These are phyloP conservation scores for Alfaro cultratus DNA, from an alignment of 2,797 vertebrate genomes.

Conservation along the genomic window DNA sequence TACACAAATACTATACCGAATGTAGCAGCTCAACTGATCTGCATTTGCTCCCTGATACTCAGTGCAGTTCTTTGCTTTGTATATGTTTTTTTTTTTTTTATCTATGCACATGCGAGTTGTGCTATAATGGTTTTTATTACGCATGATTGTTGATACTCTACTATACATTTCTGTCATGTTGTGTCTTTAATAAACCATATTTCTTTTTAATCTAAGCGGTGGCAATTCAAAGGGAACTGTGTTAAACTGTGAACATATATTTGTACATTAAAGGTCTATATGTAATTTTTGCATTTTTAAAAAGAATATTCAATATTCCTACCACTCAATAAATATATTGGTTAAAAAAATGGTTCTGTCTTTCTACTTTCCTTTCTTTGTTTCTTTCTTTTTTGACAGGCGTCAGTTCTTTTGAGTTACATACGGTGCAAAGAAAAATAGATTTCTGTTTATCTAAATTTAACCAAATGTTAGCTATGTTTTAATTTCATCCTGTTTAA, in stretches of 20 bases:
- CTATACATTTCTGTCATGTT: constrained; percentile 88
- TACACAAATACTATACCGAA: constrained; percentile 46
- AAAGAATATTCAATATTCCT: constrained; percentile 82
- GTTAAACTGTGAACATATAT: constrained; percentile 95
- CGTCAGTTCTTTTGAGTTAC: neutral
- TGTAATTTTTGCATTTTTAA: constrained; percentile 80
- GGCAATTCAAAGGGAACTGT: constrained; percentile 91
- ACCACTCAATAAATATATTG: constrained; percentile 91
- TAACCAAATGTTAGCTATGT: neutral
- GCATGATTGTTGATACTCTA: constrained; percentile 83
- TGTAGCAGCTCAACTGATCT: constrained; percentile 68
- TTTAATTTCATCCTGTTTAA: neutral
- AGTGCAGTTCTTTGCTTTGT: constrained; percentile 51
- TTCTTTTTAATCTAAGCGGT: constrained; percentile 80
- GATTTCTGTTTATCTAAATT: neutral
- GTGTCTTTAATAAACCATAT: constrained; percentile 86
- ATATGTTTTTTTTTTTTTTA: constrained; percentile 73
- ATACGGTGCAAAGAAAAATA: neutral
- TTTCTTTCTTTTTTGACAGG: neutral
- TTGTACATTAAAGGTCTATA: constrained; percentile 85
- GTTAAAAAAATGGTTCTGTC: constrained; percentile 55
- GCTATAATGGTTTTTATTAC: constrained; percentile 86
- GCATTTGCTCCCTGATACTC: constrained; percentile 54
- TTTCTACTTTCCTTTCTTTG: neutral
- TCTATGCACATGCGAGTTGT: constrained; percentile 88